Evolutionary conservation across 2,113 vertebrate species (phyloP), one percentile per base, ranked within the genome.

Genomic region (Stigmatopora argus): DNA sequence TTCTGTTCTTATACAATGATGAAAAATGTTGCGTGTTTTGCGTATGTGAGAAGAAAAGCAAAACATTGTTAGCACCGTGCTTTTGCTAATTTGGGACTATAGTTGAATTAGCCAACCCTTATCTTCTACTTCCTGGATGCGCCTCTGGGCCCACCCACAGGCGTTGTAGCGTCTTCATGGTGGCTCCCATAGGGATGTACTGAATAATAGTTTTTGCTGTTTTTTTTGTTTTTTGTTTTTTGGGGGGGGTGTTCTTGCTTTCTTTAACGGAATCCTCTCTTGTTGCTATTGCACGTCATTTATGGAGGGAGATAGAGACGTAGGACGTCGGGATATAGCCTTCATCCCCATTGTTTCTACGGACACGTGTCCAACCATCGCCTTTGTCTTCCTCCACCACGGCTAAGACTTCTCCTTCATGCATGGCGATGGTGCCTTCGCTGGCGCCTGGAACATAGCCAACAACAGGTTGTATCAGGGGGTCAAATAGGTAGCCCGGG

Each of bases 251-350:
- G 26, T 31, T 2, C 26, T 31, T 31, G 26, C 26, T 31, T 31
- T 31, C 26, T 31, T 53, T 23, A 52, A 52, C n/a, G 49, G 34
- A 64, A 47, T 59, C 52, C 58, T 56, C 35, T 62, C 15, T 52
- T 48, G 51, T 70, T 55, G 66, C 44, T 56, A 17, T 0, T 7
- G 57, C 3, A 14, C 18, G 61, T 90, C 86, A 91, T 81, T 91
- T 87, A 78, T 86, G 91, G 53, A 93, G 84, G 1, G 65, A 75
- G 82, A 94, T 90, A 15, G 84, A 89, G 78, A 94, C 92, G 52
- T 96, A 96, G 66, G 94, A 95, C 12, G 94, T 94, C 49, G 94
- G 94, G 60, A 95, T 94, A 26, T 96, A 96, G 72, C 94, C 94
- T 73, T 96, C 94, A 0, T 91, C 93, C 0, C 93, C 93, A 49